A percentile compares a stretch with the other conserved stretches of the same genome.
phyloP scores from a whole-genome alignment of 1,140 invertebrate genomes.

The Hylaeus anthracinus region DNA sequence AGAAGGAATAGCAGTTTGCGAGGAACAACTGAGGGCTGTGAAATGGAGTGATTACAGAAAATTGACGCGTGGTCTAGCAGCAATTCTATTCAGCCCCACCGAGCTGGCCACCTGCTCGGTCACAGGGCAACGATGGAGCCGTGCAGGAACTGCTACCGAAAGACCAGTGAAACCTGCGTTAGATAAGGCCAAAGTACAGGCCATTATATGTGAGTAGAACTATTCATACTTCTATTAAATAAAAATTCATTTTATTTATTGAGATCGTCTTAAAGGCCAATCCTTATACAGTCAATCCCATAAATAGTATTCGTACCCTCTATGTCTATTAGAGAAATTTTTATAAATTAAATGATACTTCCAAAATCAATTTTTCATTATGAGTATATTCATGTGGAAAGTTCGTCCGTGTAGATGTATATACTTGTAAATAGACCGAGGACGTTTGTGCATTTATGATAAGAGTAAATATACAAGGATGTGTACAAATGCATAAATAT shows the following conservation, averaged over 20 bases:
- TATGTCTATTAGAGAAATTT: too few relatives aligned
- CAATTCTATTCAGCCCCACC: conserved; percentile 87
- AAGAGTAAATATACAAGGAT: too few relatives aligned
- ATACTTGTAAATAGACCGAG: too few relatives aligned
- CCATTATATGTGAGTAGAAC: conserved; percentile 84
- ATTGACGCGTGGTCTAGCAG: conserved; percentile 86
- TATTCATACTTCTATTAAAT: background rate
- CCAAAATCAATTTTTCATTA: too few relatives aligned
- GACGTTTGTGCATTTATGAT: too few relatives aligned
- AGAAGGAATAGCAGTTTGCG: conserved; percentile 86
- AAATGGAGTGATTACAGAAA: conserved; percentile 89
- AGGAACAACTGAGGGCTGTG: conserved; percentile 85
- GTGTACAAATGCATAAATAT: too few relatives aligned
- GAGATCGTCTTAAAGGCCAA: too few relatives aligned
- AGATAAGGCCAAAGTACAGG: conserved; percentile 86
- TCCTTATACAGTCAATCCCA: background rate
- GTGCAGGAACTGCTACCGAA: conserved; percentile 85
- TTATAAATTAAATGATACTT: too few relatives aligned
- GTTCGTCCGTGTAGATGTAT: too few relatives aligned
- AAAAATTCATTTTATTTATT: too few relatives aligned
- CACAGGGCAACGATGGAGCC: conserved; percentile 87
- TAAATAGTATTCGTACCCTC: too few relatives aligned
- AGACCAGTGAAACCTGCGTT: conserved; percentile 87
- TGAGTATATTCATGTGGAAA: too few relatives aligned
- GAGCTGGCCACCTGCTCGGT: conserved; percentile 88